Percentiles rank a stretch among this genome's conserved stretches.
Conservation (phyloP, 2,113 vertebrate genomes). For the Propithecus coquereli region DNA sequence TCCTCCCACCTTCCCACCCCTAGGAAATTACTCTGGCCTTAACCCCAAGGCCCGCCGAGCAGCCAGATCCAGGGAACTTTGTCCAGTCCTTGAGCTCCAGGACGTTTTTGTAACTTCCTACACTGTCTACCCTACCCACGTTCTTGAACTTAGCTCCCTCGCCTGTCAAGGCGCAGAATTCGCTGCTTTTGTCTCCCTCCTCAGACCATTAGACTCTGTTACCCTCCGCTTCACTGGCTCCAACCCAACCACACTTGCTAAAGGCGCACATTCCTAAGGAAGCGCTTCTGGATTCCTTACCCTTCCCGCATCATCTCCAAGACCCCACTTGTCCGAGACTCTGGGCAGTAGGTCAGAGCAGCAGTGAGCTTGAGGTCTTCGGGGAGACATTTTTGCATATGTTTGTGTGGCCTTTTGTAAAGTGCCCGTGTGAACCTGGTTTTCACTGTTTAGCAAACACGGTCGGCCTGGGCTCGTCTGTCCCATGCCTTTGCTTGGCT, state of each 20-base stretch:
- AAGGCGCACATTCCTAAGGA: not conserved
- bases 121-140: accelerated
- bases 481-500: not conserved
- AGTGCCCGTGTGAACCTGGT: accelerated
- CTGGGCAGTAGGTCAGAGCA: not conserved
- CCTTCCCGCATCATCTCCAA: not conserved
- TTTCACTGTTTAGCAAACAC: not conserved
- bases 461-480: not conserved
- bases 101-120: not conserved
- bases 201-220: not conserved
- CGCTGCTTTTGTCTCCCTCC: not conserved
- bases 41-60: not conserved
- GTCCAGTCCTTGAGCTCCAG: not conserved
- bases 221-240: not conserved
- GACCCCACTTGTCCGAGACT: not conserved
- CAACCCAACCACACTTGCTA: not conserved
- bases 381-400: not conserved
- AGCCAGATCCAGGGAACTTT: not conserved
- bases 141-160: not conserved
- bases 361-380: not conserved
- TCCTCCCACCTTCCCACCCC: too few relatives aligned
- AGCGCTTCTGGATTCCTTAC: accelerated
- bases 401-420: not conserved
- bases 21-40: not conserved
- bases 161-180: not conserved